phyloP scores from a whole-genome alignment of 2,113 vertebrate genomes.

The Calonectris borealis region DNA sequence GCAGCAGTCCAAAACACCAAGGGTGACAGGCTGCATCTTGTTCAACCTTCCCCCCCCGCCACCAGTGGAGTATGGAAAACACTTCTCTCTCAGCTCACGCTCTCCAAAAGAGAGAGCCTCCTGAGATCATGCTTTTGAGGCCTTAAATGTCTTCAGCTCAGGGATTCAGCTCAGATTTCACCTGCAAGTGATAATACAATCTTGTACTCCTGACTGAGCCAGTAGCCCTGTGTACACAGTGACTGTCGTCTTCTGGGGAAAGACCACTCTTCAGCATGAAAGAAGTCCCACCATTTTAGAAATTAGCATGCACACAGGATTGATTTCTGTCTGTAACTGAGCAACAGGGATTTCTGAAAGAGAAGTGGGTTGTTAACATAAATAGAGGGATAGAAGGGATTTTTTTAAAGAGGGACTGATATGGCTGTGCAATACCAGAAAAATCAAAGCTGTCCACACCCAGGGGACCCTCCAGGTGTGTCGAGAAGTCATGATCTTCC shows the following conservation, averaged over 20 bases:
- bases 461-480: background rate
- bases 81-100: background rate
- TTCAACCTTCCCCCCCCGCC: background rate
- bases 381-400: background rate
- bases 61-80: background rate
- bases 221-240: background rate
- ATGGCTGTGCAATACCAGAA: background rate
- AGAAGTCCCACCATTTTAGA: background rate
- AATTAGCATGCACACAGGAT: background rate
- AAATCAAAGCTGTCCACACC: background rate
- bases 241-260: background rate
- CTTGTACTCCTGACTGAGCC: background rate
- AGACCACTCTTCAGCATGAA: background rate
- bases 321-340: conserved; percentile 31
- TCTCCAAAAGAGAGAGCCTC: background rate
- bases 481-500: background rate
- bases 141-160: background rate
- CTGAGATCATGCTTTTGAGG: background rate
- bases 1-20: background rate
- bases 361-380: background rate
- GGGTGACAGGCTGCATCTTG: background rate
- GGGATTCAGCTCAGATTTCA: background rate
- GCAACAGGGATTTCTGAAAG: background rate
- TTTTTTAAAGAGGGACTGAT: background rate
- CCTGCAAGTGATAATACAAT: background rate